Base-by-base conservation (phyloP, 2,888 invertebrate genomes). In the Antheraea yamamai region DNA sequence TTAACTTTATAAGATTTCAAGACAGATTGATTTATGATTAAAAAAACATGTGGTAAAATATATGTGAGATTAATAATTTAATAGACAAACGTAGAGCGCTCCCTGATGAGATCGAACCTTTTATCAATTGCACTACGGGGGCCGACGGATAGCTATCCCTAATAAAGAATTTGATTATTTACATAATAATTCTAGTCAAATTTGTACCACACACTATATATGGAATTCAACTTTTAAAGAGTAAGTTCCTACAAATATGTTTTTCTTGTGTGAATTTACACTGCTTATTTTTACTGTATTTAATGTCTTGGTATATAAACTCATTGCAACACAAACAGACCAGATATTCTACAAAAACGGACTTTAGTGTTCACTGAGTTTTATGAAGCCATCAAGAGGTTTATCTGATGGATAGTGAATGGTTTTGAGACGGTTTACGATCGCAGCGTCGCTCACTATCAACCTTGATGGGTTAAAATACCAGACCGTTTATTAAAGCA, bases 331-430 rank as follows among this genome's bases (percentile, higher is more conserved):
- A 70, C 8, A 70, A n/a, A 39, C n/a, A 7, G 39, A 14, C 39
- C n/a, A 23, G 39, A 70, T 39, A 70, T 70, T 70, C 47, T 39
- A 70, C 39, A 70, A 35, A 39, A 39, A 20, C 39, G 70, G 20
- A 6, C n/a, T 39, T 39, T 39, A 70, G 39, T n/a, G n/a, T 70
- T 55, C 55, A 55, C 6, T 71, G 52, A 70, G 55, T 70, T 71
- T 74, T 71, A 71, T 70, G 74, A 68, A 18, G 52, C 51, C 74
- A 71, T 74, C 20, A 74, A 55, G 71, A 71, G 52, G 71, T 74
- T 74, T 70, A 70, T 70, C 70, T 55, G 52, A 61, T 71, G 39
- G 39, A 58, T 58, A 71, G 39, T 55, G 52, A 74, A 39, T 39
- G 70, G 70, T 70, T 70, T 39, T n/a, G 35, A 70, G 39, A n/a